Conservation (phyloP, 2,888 invertebrate species). For the Protodeltote pygarga region DNA sequence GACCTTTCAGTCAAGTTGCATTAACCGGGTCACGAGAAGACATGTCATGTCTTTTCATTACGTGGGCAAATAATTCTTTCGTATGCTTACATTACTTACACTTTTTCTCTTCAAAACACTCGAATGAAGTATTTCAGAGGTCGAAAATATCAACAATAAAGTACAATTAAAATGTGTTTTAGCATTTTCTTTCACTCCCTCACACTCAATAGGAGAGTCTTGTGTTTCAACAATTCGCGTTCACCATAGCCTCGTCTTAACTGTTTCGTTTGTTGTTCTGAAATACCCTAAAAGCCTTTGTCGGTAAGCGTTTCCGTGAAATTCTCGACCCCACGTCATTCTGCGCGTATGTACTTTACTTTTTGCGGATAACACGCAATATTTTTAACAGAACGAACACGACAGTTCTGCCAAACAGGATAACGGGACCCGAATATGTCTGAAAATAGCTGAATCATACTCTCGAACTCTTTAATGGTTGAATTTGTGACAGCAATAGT, state of each 20-base stretch:
- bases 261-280: slow-evolving; percentile 59
- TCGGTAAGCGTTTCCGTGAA: slow-evolving; percentile 56
- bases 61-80: too few species aligned
- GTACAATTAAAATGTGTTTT: not conserved
- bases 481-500: too few species aligned
- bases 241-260: slow-evolving; percentile 37
- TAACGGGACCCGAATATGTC: slow-evolving; percentile 12
- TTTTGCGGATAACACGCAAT: slow-evolving; percentile 18
- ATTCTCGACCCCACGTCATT: slow-evolving; percentile 34
- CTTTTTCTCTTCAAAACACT: too few species aligned
- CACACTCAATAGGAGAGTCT: not conserved
- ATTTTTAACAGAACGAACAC: not conserved
- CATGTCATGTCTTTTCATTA: too few species aligned
- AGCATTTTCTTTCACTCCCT: not conserved
- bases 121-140: too few species aligned
- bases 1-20: too few species aligned
- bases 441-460: too few species aligned
- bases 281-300: slow-evolving; percentile 58
- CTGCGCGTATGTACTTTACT: slow-evolving; percentile 1
- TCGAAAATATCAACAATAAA: too few species aligned
- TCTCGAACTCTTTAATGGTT: too few species aligned
- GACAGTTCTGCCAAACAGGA: slow-evolving; percentile 8
- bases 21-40: too few species aligned
- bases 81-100: too few species aligned
- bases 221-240: slow-evolving; percentile 19